Evolutionary conservation across 2,888 invertebrate genomes (phyloP).

Genomic region (Oscheius sp.): DNA sequence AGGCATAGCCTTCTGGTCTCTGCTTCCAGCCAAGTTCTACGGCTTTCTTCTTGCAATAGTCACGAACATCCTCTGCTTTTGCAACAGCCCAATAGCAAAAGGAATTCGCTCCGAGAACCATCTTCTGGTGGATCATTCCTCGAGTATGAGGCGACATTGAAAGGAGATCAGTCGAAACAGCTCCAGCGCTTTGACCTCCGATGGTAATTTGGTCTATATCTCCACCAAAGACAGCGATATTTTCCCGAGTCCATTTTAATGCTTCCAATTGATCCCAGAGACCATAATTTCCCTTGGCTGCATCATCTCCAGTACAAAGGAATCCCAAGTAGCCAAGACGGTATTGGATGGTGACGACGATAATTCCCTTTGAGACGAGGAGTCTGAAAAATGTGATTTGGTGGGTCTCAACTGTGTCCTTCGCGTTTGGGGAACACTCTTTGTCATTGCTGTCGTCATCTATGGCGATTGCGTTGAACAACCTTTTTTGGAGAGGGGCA

Average conservation of each 20-base stretch:
- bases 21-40: conserved; percentile 59
- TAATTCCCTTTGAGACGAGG: conserved; percentile 58
- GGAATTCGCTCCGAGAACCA: conserved; percentile 63
- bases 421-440: neutral
- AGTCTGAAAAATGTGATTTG: conserved; percentile 38
- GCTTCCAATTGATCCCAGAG: conserved; percentile 51
- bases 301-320: conserved; percentile 60
- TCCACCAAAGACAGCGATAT: conserved; percentile 61
- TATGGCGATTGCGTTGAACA: neutral
- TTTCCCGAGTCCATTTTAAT: conserved; percentile 57
- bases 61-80: conserved; percentile 42
- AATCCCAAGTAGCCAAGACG: conserved; percentile 66
- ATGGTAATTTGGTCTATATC: conserved; percentile 60
- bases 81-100: conserved; percentile 62
- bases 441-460: conserved; percentile 27
- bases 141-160: conserved; percentile 58
- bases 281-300: conserved; percentile 51
- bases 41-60: conserved; percentile 61
- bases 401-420: neutral
- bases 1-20: conserved; percentile 35
- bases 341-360: conserved; percentile 66
- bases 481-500: neutral
- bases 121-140: conserved; percentile 62
- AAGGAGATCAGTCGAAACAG: conserved; percentile 60
- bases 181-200: conserved; percentile 65